Percentiles rank a stretch among this genome's conserved stretches.
Conservation (phyloP, 2,797 vertebrate species). For the Danio albolineatus region DNA sequence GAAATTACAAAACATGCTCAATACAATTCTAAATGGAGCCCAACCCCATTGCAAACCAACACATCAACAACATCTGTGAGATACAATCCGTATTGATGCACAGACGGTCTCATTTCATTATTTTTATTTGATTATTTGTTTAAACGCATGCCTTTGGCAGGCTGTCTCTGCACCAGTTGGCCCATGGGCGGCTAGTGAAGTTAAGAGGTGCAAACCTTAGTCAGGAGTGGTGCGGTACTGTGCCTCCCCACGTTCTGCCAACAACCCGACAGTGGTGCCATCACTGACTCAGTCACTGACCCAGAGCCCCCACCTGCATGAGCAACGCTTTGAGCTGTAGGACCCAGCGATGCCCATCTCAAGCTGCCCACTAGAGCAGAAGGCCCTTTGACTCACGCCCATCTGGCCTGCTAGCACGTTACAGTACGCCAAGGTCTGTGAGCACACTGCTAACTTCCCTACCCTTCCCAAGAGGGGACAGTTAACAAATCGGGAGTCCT, state of each 20-base stretch:
- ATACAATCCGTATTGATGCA: slow-evolving; percentile 8
- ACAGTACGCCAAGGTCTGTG: slow-evolving; percentile 74
- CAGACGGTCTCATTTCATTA: slow-evolving; percentile 24
- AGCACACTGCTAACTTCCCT: slow-evolving; percentile 69
- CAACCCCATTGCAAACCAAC: not conserved
- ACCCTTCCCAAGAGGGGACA: slow-evolving; percentile 60
- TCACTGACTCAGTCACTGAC: slow-evolving; percentile 82
- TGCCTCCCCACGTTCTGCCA: slow-evolving; percentile 79
- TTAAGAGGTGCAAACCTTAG: slow-evolving; percentile 84
- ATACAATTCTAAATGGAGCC: not conserved
- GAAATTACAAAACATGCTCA: not conserved
- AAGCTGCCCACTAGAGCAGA: slow-evolving; percentile 77
- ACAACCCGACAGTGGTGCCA: slow-evolving; percentile 75
- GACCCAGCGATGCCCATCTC: slow-evolving; percentile 67
- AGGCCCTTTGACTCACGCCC: slow-evolving; percentile 85
- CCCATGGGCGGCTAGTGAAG: slow-evolving; percentile 83
- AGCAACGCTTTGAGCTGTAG: slow-evolving; percentile 72
- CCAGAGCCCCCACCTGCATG: slow-evolving; percentile 80
- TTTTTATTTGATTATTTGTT: slow-evolving; percentile 55
- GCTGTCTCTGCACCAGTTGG: slow-evolving; percentile 82
- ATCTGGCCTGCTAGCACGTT: slow-evolving; percentile 81
- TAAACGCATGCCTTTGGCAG: slow-evolving; percentile 77
- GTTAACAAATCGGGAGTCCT: slow-evolving; percentile 61
- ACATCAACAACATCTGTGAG: slow-evolving; percentile 39
- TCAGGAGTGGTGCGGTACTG: slow-evolving; percentile 72